phyloP scores from a whole-genome alignment of 1,140 invertebrate species.

The Lasaia peninsularis region DNA sequence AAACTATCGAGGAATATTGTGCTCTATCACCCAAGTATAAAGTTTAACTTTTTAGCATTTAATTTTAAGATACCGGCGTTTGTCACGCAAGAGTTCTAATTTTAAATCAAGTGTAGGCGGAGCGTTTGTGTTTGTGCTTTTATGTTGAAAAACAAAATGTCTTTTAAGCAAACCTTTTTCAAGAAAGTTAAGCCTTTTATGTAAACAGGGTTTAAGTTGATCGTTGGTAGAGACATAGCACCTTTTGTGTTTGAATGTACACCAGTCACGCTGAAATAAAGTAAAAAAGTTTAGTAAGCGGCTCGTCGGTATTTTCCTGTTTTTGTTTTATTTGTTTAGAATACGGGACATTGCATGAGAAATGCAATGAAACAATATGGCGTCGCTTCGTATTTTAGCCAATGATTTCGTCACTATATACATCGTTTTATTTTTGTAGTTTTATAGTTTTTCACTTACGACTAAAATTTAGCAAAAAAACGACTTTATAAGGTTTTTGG shows the following conservation, averaged over 20 bases:
- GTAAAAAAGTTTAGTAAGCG: conserved; percentile 73
- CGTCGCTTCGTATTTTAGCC: conserved; percentile 33
- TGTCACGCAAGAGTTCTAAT: conserved; percentile 75
- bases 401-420: conserved; percentile 17
- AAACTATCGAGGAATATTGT: conserved; percentile 65
- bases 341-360: conserved; percentile 73
- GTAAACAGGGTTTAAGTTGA: conserved; percentile 63
- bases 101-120: conserved; percentile 77
- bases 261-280: conserved; percentile 59
- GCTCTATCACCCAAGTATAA: conserved; percentile 65
- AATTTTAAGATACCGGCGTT: conserved; percentile 69
- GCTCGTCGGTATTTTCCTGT: conserved; percentile 71
- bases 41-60: conserved; percentile 71
- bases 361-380: conserved; percentile 73
- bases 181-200: conserved; percentile 74
- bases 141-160: conserved; percentile 74
- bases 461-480: background rate
- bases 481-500: too few species aligned
- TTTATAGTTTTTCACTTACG: background rate
- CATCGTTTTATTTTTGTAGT: conserved; percentile 1
- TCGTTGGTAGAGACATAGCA: conserved; percentile 49
- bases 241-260: conserved; percentile 43
- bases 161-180: conserved; percentile 72
- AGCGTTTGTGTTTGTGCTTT: conserved; percentile 66
- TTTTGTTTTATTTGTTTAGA: conserved; percentile 70